Percentiles rank a stretch among this genome's conserved stretches.
phyloP scores from a whole-genome alignment of 2,797 vertebrate genomes.

The Gambelia wislizenii region DNA sequence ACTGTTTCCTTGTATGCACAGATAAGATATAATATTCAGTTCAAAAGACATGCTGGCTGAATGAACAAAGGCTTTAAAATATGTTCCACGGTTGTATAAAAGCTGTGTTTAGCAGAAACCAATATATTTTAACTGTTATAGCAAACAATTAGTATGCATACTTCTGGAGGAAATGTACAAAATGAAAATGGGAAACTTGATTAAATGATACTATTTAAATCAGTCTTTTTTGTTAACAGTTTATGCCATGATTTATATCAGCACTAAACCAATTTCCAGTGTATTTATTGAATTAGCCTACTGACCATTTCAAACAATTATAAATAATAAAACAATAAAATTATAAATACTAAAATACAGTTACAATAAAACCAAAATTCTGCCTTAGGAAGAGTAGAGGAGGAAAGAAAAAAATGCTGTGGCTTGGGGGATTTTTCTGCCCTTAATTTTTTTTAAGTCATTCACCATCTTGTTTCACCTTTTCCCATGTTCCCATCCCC shows the following conservation, averaged over 20 bases:
- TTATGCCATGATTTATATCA: neutral
- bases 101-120: neutral
- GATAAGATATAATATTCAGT: neutral
- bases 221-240: neutral
- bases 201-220: neutral
- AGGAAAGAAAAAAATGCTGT: neutral
- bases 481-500: neutral
- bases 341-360: too few species aligned
- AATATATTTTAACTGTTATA: neutral
- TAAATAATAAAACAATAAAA: too few species aligned
- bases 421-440: neutral
- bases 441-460: too few species aligned
- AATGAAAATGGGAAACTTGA: neutral
- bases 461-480: neutral
- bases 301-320: too few species aligned
- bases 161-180: neutral
- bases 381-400: neutral
- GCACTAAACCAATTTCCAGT: neutral
- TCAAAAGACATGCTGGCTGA: neutral
- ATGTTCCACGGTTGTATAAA: neutral
- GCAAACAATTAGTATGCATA: neutral
- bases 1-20: neutral
- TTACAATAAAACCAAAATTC: neutral
- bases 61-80: neutral
- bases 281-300: neutral